phyloP scores from a whole-genome alignment of 2,888 invertebrate genomes.

The Mamestra brassicae region DNA sequence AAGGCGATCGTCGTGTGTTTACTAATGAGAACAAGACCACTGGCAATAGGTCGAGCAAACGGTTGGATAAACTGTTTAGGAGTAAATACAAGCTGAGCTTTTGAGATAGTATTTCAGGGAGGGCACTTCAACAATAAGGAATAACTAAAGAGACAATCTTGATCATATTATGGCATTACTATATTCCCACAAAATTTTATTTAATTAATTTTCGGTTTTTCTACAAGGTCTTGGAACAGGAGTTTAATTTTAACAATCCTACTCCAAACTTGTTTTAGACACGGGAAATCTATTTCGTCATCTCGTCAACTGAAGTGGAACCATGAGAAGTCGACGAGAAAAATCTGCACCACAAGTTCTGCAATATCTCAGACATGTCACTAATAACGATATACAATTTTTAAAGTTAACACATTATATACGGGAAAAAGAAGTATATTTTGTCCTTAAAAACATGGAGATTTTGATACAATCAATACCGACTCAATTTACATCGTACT shows the following conservation, averaged over 20 bases:
- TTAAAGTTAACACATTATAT: constrained; percentile 12
- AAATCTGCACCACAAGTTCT: background rate
- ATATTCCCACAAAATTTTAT: too few species aligned
- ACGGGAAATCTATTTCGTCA: background rate
- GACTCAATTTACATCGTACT: constrained; percentile 54
- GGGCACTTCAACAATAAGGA: background rate
- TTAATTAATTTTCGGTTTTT: background rate
- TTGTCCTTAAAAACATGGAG: constrained; percentile 24
- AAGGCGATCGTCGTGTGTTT: constrained; percentile 22
- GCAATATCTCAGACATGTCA: background rate
- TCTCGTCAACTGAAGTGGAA: background rate
- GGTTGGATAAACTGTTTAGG: background rate
- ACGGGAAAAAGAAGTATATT: background rate
- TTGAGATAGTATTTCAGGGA: background rate
- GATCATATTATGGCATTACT: too few species aligned
- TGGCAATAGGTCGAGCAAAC: constrained; percentile 1
- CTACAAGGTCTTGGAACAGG: too few species aligned
- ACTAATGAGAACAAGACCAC: constrained; percentile 35
- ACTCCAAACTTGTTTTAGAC: background rate
- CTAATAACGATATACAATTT: background rate
- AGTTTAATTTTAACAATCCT: background rate
- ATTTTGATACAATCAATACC: constrained; percentile 32
- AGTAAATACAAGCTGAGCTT: background rate
- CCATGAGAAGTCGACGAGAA: background rate
- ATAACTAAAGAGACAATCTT: too few species aligned